A percentile compares a stretch with the other conserved stretches of the same genome.
Conservation (phyloP, 2,797 vertebrate species). For the Petrocephalus schoutedeni region DNA sequence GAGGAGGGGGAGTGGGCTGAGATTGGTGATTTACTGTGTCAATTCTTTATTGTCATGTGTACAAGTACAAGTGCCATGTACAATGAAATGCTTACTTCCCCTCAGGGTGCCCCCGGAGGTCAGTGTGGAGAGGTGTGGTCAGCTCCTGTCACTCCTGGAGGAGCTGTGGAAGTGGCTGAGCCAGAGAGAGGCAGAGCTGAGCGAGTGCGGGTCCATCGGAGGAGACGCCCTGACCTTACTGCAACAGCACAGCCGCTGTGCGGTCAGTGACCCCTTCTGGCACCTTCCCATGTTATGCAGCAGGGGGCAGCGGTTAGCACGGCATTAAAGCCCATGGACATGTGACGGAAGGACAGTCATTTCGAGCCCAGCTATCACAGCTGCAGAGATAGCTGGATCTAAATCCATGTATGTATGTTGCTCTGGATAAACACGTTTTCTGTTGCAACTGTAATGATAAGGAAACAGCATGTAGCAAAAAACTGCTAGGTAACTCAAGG, state of each 20-base stretch:
- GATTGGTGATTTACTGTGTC: not conserved
- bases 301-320: not conserved
- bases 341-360: not conserved
- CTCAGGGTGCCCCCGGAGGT: slow-evolving; percentile 66
- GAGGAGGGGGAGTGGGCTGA: not conserved
- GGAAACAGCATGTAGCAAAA: not conserved
- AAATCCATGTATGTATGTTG: not conserved
- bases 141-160: slow-evolving; percentile 64
- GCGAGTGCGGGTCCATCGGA: slow-evolving; percentile 64
- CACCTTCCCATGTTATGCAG: not conserved
- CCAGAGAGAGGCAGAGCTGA: slow-evolving; percentile 66
- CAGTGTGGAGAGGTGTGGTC: slow-evolving; percentile 69
- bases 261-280: slow-evolving; percentile 53
- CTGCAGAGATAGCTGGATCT: not conserved
- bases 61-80: too few species aligned
- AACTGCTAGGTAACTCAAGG: not conserved
- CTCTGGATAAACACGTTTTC: not conserved
- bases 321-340: not conserved
- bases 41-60: too few species aligned
- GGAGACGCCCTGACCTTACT: slow-evolving; percentile 66
- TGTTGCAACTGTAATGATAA: not conserved
- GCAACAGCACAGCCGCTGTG: slow-evolving; percentile 66
- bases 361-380: not conserved
- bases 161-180: slow-evolving; percentile 73
- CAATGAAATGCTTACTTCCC: not conserved